A percentile compares a stretch with the other conserved stretches of the same genome.
These are phyloP conservation scores for Drosophila tripunctata DNA, from an alignment of 2,888 invertebrate genomes.

Conservation along the genomic window DNA sequence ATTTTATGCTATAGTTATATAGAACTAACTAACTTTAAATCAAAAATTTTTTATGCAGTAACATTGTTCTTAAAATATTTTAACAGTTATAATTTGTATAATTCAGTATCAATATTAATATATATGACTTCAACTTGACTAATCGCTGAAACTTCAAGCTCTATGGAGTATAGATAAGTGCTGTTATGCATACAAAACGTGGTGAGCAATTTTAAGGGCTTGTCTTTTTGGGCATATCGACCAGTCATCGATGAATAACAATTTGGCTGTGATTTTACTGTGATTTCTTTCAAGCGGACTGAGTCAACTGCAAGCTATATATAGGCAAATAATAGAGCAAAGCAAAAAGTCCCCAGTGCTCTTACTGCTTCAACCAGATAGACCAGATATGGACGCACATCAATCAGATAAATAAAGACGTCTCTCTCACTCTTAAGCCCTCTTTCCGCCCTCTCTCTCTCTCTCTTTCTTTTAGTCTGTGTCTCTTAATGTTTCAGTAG, in stretches of 20 bases:
- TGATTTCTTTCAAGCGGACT: constrained; percentile 24
- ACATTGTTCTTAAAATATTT: neutral
- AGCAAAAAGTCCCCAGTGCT: constrained; percentile 6
- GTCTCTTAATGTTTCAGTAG: constrained; percentile 29
- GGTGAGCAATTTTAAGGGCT: constrained; percentile 35
- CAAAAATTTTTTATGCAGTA: too few relatives aligned
- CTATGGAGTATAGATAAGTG: constrained; percentile 23
- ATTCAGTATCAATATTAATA: neutral
- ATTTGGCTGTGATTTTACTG: constrained; percentile 16
- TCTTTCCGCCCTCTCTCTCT: too few relatives aligned
- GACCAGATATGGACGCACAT: constrained; percentile 51
- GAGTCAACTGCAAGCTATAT: constrained; percentile 41
- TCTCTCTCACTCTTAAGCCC: too few relatives aligned
- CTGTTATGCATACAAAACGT: neutral
- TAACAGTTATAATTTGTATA: neutral
- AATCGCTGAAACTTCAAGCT: neutral
- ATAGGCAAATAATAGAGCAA: constrained; percentile 38
- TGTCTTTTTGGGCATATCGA: constrained; percentile 37
- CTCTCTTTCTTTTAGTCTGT: too few relatives aligned
- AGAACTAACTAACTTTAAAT: too few relatives aligned
- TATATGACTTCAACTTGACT: neutral
- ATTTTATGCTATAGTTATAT: too few relatives aligned
- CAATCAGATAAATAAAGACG: constrained; percentile 50
- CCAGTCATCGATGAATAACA: constrained; percentile 47
- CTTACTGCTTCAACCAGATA: constrained; percentile 32